Conservation (phyloP, 2,888 invertebrate species). For the Euproctis similis region DNA sequence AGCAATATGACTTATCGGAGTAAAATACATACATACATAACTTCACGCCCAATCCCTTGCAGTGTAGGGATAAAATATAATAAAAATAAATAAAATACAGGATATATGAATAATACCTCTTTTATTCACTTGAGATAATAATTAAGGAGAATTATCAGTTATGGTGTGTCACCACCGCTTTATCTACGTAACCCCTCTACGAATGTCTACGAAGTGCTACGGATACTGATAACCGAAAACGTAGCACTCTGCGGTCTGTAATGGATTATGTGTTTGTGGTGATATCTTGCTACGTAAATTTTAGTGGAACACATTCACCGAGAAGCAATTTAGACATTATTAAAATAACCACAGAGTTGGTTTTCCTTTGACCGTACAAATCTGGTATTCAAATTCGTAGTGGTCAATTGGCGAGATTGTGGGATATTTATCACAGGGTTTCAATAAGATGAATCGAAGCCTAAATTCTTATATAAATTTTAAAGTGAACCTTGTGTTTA, state of each 20-base stretch:
- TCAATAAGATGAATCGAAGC: conserved; percentile 4
- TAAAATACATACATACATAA: no score
- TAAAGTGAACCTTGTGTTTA: no score
- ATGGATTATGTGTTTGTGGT: conserved; percentile 22
- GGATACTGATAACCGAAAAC: conserved; percentile 14
- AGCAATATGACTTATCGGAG: no score
- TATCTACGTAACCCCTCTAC: conserved; percentile 22
- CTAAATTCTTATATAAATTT: conserved; percentile 1
- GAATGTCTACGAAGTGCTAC: conserved; percentile 7
- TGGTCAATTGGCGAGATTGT: conserved; percentile 16
- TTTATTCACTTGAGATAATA: no score
- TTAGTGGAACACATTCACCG: conserved; percentile 6
- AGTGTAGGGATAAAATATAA: no score
- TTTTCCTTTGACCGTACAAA: conserved; percentile 1
- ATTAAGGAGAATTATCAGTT: no score
- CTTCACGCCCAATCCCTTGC: no score
- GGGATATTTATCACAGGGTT: conserved; percentile 11
- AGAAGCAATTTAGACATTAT: conserved; percentile 5
- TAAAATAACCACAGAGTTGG: conserved; percentile 1
- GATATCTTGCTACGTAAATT: conserved; percentile 19
- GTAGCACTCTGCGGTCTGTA: conserved; percentile 12
- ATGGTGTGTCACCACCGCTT: background rate
- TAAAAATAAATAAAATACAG: no score
- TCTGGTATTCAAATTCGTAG: conserved; percentile 5
- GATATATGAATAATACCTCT: no score